Evolutionary conservation across 2,797 vertebrate genomes (phyloP).

Genomic region (Anniella stebbinsi): DNA sequence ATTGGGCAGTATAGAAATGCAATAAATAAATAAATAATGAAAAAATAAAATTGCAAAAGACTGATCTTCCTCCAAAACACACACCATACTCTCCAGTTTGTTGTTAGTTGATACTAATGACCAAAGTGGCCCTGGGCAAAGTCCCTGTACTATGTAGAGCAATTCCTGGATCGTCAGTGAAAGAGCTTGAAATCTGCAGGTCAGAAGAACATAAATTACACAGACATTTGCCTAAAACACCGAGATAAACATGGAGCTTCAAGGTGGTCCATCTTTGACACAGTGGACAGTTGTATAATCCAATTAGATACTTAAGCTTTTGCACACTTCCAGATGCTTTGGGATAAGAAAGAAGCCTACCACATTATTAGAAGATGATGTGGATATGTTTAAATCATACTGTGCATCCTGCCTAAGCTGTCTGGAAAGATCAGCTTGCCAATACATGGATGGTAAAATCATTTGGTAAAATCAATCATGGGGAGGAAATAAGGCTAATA

Average conservation of each 20-base stretch:
- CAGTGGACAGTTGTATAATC: constrained; percentile 9
- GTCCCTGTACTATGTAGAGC: neutral
- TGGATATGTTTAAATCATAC: constrained; percentile 10
- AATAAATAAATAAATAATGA: too few relatives aligned
- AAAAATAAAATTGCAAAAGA: neutral
- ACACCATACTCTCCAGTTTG: neutral
- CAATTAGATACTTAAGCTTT: constrained; percentile 10
- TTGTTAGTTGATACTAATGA: constrained; percentile 1
- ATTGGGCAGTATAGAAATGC: too few relatives aligned
- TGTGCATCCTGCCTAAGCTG: constrained; percentile 6
- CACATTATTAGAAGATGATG: constrained; percentile 18
- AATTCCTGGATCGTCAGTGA: neutral
- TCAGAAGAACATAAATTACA: constrained; percentile 8
- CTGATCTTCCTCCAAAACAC: neutral
- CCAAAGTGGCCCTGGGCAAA: neutral
- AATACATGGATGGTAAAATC: neutral
- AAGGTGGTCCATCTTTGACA: constrained; percentile 14
- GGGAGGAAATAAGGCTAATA: neutral
- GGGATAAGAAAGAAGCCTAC: neutral
- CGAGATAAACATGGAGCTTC: constrained; percentile 19
- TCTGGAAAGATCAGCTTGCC: constrained; percentile 1
- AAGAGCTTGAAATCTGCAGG: neutral
- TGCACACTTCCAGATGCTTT: constrained; percentile 30
- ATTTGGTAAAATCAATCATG: neutral
- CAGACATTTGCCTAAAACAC: constrained; percentile 5